Base-by-base conservation (phyloP, 1,140 invertebrate species). In the Agrilus planipennis region DNA sequence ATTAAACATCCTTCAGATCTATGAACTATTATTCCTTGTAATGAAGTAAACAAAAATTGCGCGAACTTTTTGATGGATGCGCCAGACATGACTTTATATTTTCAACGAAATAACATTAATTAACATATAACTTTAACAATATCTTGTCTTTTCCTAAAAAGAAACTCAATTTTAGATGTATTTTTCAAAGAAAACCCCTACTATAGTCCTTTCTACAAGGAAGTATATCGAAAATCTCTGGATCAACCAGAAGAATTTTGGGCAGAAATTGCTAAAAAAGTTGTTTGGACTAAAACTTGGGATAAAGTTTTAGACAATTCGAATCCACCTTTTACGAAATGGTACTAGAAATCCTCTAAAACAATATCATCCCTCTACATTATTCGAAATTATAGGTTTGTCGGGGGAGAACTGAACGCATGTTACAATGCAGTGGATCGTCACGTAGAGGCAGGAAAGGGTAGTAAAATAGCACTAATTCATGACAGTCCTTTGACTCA, bases 371-470 rank as follows among this genome's bases (percentile, higher is more conserved):
- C 9, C 5, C 9, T 11, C 11, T n/a, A 39, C 6, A 2, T 7
- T 28, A 31, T 36, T 25, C 21, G 12, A 22, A 14, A 2, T 50
- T 54, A 14, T 40, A 85, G 83, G 82, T 92, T 84, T 69, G 76
- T 81, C 1, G 89, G 86, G 2, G 90, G 89, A 3, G 81, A 93
- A 65, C 59, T 93, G 52, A 95, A 91, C 50, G 87, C 89, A 1
- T 92, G 88, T 59, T 86, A 92, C 69, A 95, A 95, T 64, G 84
- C 88, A 1, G 65, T 95, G 2, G 91, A 96, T 59, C 70, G 89
- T 4, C 91, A 95, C 65, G 83, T 94, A 1, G 68, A 73, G 10
- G 74, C 72, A 0, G 89, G 89, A 1, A 67, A 73, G 4, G 89
- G 88, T 0, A 72, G 79, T 2, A 78, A 83, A 58, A 62, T 78